phyloP scores from a whole-genome alignment of 2,113 vertebrate genomes.

The Alethe castanea region DNA sequence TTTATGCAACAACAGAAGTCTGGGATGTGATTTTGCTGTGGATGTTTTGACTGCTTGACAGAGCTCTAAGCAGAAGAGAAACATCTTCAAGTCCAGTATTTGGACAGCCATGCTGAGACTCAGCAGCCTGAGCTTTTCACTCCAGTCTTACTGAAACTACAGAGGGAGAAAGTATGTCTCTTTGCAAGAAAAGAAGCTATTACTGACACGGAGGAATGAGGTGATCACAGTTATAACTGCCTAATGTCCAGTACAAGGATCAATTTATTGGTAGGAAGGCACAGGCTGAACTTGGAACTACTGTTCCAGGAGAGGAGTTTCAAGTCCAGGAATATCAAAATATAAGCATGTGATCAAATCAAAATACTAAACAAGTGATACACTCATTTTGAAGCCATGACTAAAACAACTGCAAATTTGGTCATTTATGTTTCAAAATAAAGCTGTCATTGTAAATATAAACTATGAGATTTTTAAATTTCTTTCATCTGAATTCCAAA shows the following conservation, averaged over 20 bases:
- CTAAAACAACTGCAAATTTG: neutral
- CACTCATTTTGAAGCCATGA: neutral
- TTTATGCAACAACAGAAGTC: constrained; percentile 16
- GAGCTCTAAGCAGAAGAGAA: neutral
- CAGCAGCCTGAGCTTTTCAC: neutral
- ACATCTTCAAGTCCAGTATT: neutral
- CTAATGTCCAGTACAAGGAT: neutral
- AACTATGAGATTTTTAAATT: neutral
- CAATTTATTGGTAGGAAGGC: neutral
- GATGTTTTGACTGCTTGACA: neutral
- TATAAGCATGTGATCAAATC: neutral
- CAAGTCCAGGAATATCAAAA: neutral
- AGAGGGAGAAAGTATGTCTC: neutral
- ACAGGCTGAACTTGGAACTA: neutral
- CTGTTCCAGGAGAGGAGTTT: neutral
- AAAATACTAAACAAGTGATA: neutral
- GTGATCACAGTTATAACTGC: neutral
- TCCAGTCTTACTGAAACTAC: neutral
- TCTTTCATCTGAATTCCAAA: neutral
- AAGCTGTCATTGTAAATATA: neutral
- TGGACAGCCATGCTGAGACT: neutral
- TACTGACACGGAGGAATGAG: neutral
- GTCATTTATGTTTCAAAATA: neutral
- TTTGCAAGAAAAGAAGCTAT: neutral
- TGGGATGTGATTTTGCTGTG: constrained; percentile 8